Conservation (phyloP, 2,888 invertebrate genomes). For the Temnothorax ravouxi region DNA sequence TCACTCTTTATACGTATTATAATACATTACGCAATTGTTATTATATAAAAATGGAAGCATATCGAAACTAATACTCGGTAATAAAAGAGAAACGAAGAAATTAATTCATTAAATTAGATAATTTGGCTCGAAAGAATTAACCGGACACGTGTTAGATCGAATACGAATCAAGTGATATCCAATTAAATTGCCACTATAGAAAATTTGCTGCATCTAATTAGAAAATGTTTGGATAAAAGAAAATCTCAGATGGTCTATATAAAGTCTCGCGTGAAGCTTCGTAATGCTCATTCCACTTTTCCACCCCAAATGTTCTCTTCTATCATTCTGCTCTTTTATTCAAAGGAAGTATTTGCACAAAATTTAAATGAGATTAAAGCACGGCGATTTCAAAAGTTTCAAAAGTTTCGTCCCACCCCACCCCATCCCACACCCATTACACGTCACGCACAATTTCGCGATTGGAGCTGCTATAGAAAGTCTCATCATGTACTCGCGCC, state of each 20-base stretch:
- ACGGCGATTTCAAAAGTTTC: neutral
- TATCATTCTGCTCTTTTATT: neutral
- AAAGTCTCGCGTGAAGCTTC: neutral
- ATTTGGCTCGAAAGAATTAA: neutral
- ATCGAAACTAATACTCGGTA: neutral
- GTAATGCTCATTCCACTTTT: neutral
- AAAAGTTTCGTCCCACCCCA: neutral
- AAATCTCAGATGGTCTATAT: neutral
- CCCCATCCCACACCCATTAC: too few species aligned
- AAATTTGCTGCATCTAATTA: neutral
- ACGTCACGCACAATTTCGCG: neutral
- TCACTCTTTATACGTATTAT: neutral
- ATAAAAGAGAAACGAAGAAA: neutral
- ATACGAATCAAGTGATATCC: neutral
- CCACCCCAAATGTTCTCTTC: neutral
- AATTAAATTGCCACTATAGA: neutral
- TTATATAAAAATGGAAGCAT: neutral
- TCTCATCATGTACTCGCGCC: neutral
- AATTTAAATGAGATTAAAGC: constrained; percentile 1
- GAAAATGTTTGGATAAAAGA: neutral
- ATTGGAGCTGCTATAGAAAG: neutral
- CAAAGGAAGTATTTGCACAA: neutral
- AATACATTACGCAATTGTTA: neutral
- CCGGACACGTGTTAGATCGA: neutral
- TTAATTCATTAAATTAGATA: neutral